Conservation (phyloP, 1,140 invertebrate species). For the Dinoponera quadriceps region DNA sequence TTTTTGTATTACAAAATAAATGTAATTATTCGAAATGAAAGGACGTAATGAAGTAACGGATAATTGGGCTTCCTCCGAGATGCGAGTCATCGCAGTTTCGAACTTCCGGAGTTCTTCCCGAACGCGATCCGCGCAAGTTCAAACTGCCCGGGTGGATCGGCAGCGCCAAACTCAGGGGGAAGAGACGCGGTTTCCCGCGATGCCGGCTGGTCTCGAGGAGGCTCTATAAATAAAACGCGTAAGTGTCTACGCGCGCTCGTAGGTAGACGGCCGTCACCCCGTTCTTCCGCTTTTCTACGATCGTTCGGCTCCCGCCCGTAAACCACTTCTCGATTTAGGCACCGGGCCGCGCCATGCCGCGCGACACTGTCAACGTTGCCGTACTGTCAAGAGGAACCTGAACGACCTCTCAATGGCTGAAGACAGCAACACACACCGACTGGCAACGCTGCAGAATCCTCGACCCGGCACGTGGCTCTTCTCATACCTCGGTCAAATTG, state of each 20-base stretch:
- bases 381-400: conserved; percentile 36
- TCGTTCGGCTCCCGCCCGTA: conserved; percentile 31
- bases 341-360: conserved; percentile 30
- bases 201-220: conserved; percentile 48
- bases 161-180: conserved; percentile 13
- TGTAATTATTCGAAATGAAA: too few species aligned
- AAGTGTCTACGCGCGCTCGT: conserved; percentile 13
- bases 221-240: conserved; percentile 64
- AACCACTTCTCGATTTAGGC: conserved; percentile 62
- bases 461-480: conserved; percentile 55
- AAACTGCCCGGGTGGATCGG: not conserved
- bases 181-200: conserved; percentile 13
- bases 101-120: too few species aligned
- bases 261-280: conserved; percentile 20
- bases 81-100: too few species aligned
- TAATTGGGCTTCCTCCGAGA: too few species aligned
- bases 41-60: too few species aligned
- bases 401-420: conserved; percentile 54
- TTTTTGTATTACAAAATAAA: too few species aligned
- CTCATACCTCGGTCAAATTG: conserved; percentile 31
- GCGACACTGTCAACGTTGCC: conserved; percentile 55
- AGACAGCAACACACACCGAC: conserved; percentile 8
- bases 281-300: conserved; percentile 22
- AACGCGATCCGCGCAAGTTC: not conserved
- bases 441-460: conserved; percentile 56